These are phyloP conservation scores for Neofelis nebulosa DNA, from an alignment of 2,113 vertebrate species.

Conservation along the genomic window DNA sequence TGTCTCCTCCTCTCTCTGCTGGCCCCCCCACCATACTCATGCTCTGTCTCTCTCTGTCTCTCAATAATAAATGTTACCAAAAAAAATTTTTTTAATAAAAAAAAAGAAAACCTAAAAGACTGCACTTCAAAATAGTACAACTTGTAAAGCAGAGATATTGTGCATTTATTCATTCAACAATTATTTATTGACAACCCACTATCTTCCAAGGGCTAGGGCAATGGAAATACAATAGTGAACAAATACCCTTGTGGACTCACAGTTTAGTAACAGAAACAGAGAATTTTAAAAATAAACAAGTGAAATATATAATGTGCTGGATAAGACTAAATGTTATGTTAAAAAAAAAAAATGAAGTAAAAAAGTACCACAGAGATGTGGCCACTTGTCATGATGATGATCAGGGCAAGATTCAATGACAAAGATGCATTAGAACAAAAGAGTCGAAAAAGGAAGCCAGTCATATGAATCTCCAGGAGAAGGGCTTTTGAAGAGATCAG, in stretches of 20 bases:
- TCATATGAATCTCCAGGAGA: background rate
- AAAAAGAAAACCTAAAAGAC: background rate
- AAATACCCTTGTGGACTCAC: background rate
- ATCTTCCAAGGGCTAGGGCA: background rate
- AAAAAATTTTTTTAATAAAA: no score
- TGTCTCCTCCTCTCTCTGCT: no score
- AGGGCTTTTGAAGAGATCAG: background rate
- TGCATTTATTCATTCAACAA: background rate
- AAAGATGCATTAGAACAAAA: background rate
- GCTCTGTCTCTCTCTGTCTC: no score
- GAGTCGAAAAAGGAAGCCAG: background rate
- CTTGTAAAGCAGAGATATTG: background rate
- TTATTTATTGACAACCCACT: background rate
- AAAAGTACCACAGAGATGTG: background rate
- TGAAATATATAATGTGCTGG: background rate
- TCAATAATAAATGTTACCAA: no score
- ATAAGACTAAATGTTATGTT: background rate
- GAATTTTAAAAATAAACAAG: background rate
- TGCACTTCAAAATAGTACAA: constrained; percentile 41
- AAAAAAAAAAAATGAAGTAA: background rate
- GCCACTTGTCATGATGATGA: background rate
- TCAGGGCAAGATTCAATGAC: background rate
- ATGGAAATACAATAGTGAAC: background rate
- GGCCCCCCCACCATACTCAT: no score
- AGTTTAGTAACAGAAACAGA: background rate